Base-by-base conservation (phyloP, 2,888 invertebrate genomes). In the Lycocerus yunnanus region DNA sequence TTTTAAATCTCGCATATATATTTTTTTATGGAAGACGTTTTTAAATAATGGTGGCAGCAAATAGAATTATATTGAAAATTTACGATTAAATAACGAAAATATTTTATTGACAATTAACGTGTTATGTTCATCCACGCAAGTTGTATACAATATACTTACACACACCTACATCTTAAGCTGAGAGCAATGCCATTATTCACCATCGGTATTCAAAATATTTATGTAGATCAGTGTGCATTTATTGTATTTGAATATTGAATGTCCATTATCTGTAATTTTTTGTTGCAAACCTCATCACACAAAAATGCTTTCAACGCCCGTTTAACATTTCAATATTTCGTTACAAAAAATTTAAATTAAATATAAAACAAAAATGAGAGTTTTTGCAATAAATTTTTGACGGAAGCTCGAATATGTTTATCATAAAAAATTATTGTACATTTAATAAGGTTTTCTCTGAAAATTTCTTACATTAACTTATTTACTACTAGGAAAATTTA, bases 201-300 rank as follows among this genome's bases (percentile, higher is more conserved):
- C 61, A 72, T 68, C 13, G 77, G 79, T 76, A 79, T 79, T 79
- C 78, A 73, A 78, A 79, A 78, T 79, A 79, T 79, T 79, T 79
- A 79, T 79, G 78, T 77, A 79, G 77, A 79, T 78, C 77, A 77
- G 77, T 69, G 68, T 71, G 74, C 69, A 69, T 71, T 72, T 73
- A 43, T n/a, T 43, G 43, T 43, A 43, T 43, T 43, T 43, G 43
- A 43, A 43, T 43, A 43, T 43, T 43, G 43, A 43, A 43, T n/a
- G n/a, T n/a, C n/a, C 43, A 43, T 43, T 43, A 43, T 43, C n/a
- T 43, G 43, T 43, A 43, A 43, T 43, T 43, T 43, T 43, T 43
- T 43, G n/a, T 43, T 6, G n/a, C 43, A 6, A 43, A 43, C 43
- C 43, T 43, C 43, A n/a, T 43, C 43, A n/a, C 43, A 13, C n/a